Conservation (phyloP, 1,140 invertebrate species). For the Atta texana region DNA sequence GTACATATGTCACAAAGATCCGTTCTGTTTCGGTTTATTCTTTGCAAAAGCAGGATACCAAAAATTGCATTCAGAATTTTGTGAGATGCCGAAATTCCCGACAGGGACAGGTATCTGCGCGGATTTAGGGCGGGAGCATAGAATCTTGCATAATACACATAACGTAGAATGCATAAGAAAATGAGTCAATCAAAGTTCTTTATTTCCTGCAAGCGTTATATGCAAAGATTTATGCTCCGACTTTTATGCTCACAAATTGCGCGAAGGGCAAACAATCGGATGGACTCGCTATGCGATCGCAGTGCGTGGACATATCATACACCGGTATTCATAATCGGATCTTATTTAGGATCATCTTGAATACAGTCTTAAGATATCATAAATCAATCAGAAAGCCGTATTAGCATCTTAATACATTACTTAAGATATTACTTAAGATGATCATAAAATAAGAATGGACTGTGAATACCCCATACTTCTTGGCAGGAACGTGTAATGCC, state of each 20-base stretch:
- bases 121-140: background rate
- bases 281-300: constrained; percentile 3
- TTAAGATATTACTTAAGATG: no score
- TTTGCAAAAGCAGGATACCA: background rate
- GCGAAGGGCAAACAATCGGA: background rate
- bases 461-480: background rate
- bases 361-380: no score
- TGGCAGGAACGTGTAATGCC: constrained; percentile 1
- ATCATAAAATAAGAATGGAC: no score
- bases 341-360: no score
- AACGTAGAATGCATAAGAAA: no score
- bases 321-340: no score
- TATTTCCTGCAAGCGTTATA: no score
- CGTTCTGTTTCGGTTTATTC: background rate
- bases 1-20: background rate
- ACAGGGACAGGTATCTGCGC: background rate
- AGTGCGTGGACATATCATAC: background rate
- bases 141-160: no score
- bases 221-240: no score
- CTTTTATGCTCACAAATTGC: constrained; percentile 9
- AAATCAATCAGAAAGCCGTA: no score
- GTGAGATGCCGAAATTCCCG: constrained; percentile 14
- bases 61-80: background rate
- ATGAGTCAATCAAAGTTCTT: no score
- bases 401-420: no score